Evolutionary conservation across 2,797 vertebrate species (phyloP), one percentile per base, ranked within the genome.

Genomic region (Lepilemur septentrionalis): DNA sequence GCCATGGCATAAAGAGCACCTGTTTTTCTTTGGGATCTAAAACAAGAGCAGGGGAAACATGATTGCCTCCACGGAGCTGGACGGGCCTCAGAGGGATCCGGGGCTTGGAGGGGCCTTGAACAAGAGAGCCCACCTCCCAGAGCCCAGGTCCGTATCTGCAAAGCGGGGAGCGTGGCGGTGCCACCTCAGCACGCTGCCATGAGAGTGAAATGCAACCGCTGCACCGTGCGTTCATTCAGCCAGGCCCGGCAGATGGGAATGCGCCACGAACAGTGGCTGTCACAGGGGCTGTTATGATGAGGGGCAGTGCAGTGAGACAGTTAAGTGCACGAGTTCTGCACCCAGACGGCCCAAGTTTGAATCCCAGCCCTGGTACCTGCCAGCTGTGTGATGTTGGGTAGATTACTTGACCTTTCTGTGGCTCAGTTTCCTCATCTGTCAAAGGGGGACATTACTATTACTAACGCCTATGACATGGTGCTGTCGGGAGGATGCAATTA

Each of bases 101-200:
- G 59, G 38, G 18, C 23, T 5, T 5, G 9, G 50, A 32, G 18
- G 8, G 14, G 43, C 61, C n/a, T 4, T 1, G 1, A 35, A 55
- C 46, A 46, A 61, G 69, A 0, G 18, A 5, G 1, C 20, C 23
- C 25, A 20, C 23, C 32, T 46, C 59, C 41, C 73, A 46, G 43
- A 46, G 30, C 13, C 7, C 23, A 1, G 0, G 30, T 32, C 75
- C n/a, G 2, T 23, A 7, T 35, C 55, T 61, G 28, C 18, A 35
- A 28, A 17, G 5, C 9, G 12, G 43, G 32, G 25, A 23, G 30
- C 12, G 4, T 78, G 61, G 41, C 9, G 2, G 30, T 22, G 13
- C 20, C 25, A 7, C 55, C 35, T 10, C 5, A 1, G 1, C 0
- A 1, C 30, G 38, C 32, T 2, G 38, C 38, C n/a, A 0, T 4